These are phyloP conservation scores for Thomomys bottae DNA, from an alignment of 2,113 vertebrate genomes.

Conservation along the genomic window DNA sequence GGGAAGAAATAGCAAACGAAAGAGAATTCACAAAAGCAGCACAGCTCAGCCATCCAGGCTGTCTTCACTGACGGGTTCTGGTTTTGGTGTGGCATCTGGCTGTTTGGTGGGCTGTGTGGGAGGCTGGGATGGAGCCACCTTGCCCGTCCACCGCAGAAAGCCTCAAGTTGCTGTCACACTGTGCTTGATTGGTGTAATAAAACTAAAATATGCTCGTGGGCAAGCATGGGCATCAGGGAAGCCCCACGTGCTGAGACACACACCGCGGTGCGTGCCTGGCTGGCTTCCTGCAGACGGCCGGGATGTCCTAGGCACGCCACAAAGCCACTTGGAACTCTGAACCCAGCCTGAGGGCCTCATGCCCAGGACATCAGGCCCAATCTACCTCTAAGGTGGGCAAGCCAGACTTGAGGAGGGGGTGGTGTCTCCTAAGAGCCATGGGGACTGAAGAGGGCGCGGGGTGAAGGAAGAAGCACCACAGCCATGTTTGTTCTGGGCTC, in stretches of 20 bases:
- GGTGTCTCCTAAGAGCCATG: neutral
- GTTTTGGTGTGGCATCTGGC: no score
- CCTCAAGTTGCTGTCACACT: neutral
- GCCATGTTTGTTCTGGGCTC: no score
- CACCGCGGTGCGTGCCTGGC: no score
- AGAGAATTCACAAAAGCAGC: fast-evolving
- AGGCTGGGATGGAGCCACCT: neutral
- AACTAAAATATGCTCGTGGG: constrained; percentile 61
- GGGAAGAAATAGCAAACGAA: neutral
- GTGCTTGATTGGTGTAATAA: constrained; percentile 11
- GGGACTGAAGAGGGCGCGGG: fast-evolving
- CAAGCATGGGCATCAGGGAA: no score
- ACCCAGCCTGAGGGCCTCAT: neutral
- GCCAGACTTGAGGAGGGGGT: fast-evolving
- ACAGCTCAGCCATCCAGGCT: fast-evolving
- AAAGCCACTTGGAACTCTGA: neutral
- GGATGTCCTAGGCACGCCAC: no score
- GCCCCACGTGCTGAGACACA: no score
- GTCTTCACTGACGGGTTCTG: fast-evolving
- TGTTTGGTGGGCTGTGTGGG: neutral
- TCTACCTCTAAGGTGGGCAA: no score
- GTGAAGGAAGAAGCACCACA: fast-evolving
- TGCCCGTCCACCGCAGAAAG: neutral
- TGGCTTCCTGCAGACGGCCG: no score
- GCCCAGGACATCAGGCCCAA: neutral